A percentile compares a stretch with the other conserved stretches of the same genome.
phyloP scores from a whole-genome alignment of 2,113 vertebrate genomes.

The Colossoma macropomum region DNA sequence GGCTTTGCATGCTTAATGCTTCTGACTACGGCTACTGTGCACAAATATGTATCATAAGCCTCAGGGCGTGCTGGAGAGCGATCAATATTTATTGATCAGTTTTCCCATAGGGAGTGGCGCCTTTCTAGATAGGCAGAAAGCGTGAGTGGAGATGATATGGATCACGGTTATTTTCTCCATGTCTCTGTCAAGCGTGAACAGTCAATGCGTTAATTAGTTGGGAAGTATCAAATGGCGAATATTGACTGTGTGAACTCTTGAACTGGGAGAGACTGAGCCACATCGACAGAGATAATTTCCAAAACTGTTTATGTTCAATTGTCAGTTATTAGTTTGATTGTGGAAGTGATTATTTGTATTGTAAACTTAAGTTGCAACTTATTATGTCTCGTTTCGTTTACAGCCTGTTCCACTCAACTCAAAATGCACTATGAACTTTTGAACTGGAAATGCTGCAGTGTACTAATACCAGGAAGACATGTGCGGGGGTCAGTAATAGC shows the following conservation, averaged over 20 bases:
- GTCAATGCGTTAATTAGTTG: conserved; percentile 45
- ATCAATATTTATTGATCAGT: conserved; percentile 39
- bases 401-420: too few species aligned
- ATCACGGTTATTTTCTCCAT: conserved; percentile 33
- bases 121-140: background rate
- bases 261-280: conserved; percentile 3
- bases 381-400: background rate
- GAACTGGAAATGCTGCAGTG: conserved; percentile 14
- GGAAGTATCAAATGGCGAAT: conserved; percentile 26
- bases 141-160: conserved; percentile 28
- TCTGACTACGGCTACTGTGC: background rate
- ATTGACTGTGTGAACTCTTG: conserved; percentile 36
- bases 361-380: background rate
- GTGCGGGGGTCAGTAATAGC: background rate
- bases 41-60: background rate
- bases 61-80: conserved; percentile 1
- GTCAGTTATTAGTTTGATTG: background rate
- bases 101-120: background rate
- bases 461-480: background rate
- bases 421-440: conserved; percentile 7
- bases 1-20: background rate
- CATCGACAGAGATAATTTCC: background rate
- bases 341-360: background rate
- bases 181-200: conserved; percentile 25
- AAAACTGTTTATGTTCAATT: background rate